phyloP scores from a whole-genome alignment of 2,888 invertebrate genomes.

The Capitulum mitella region DNA sequence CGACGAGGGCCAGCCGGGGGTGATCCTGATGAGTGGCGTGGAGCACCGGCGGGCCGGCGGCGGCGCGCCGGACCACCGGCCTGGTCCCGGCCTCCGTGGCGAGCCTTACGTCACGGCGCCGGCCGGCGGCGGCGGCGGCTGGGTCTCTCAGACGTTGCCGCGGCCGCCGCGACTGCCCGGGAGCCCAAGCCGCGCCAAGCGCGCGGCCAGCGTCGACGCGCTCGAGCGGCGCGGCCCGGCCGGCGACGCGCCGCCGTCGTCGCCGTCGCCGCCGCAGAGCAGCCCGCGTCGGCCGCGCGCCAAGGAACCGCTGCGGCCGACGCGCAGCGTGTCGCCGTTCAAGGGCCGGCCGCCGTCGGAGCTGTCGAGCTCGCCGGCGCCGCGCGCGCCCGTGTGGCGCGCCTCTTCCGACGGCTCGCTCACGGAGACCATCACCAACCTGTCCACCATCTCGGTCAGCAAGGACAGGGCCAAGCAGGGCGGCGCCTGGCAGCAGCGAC shows the following conservation, averaged over 20 bases:
- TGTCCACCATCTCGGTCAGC: neutral
- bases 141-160: neutral
- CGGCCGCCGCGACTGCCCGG: neutral
- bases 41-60: neutral
- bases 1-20: neutral
- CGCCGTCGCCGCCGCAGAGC: neutral
- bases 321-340: conserved; percentile 2
- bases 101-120: neutral
- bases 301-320: neutral
- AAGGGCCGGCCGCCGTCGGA: neutral
- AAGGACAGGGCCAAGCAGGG: too few species aligned
- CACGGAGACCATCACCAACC: neutral
- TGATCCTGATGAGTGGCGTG: neutral
- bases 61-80: neutral
- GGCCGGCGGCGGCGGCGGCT: neutral
- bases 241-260: neutral
- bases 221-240: neutral
- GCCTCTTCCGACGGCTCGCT: neutral
- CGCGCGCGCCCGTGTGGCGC: neutral
- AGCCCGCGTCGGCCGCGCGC: neutral
- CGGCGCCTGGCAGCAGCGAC: neutral
- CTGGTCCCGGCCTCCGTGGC: neutral
- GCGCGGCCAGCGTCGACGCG: neutral
- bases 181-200: neutral
- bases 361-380: conserved; percentile 6